A percentile compares a stretch with the other conserved stretches of the same genome.
Evolutionary conservation across 1,140 invertebrate species (phyloP).

Genomic region (Lucilia cuprina): DNA sequence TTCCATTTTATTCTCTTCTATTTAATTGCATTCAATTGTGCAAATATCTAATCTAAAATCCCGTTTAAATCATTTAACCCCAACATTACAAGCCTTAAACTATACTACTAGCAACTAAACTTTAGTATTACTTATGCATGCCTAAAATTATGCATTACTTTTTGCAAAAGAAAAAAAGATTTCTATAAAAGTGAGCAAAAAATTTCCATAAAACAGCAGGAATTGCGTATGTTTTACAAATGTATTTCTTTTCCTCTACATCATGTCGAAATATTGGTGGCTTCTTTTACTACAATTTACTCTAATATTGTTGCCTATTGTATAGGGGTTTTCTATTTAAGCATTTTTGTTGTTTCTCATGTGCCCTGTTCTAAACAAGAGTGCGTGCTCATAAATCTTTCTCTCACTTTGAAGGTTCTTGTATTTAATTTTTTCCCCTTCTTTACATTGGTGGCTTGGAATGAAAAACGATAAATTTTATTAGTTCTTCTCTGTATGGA

Average conservation of each 20-base stretch:
- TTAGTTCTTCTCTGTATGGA: background rate
- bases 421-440: background rate
- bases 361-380: background rate
- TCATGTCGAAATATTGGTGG: background rate
- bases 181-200: background rate
- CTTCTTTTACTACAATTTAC: background rate
- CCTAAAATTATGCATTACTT: conserved; percentile 7
- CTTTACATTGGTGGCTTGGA: background rate
- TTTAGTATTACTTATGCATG: background rate
- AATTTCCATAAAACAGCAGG: conserved; percentile 6
- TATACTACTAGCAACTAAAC: background rate
- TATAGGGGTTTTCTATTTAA: background rate
- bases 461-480: conserved; percentile 12
- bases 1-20: too few relatives aligned
- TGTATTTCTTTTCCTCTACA: background rate
- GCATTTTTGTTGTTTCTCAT: too few relatives aligned
- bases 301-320: conserved; percentile 1
- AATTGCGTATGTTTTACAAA: conserved; percentile 12
- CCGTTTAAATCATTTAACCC: too few relatives aligned
- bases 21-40: too few relatives aligned
- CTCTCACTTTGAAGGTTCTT: conserved; percentile 14
- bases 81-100: background rate
- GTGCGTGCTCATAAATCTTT: conserved; percentile 14
- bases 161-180: background rate
- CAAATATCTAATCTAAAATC: too few relatives aligned